Base-by-base conservation (phyloP, 2,797 vertebrate genomes). In the Periophthalmus magnuspinnatus region DNA sequence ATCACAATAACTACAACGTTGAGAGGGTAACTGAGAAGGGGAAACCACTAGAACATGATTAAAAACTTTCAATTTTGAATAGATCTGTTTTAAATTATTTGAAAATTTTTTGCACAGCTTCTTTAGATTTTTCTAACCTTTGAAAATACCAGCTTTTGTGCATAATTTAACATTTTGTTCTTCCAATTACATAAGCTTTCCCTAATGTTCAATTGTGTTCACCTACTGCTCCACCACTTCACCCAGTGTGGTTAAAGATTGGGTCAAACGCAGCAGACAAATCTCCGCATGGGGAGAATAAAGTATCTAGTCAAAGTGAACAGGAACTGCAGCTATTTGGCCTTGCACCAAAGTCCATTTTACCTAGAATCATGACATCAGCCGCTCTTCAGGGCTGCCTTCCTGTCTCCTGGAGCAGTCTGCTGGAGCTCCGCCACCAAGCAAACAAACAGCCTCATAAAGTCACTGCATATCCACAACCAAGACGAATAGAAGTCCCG, bases 401-500 rank as follows among this genome's bases (percentile, higher is more conserved):
- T 88, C 84, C 86, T 78, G 79, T 83, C 86, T 79, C 82, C 82
- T 75, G 70, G 66, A 50, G 74, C 36, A 66, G 81, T 83, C 74
- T 79, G 79, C 79, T 81, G 84, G 81, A 68, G 65, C 21, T 19
- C 17, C 5, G 65, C 62, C 17, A 10, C 67, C 64, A 67, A 65
- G 47, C 70, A 71, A 60, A 71, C 67, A 78, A 36, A 69, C 19
- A 59, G 50, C 58, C 52, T 57, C 64, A 50, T 55, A 50, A 52
- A 64, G 50, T 34, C 41, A 47, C 58, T 5, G 58, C 8, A 58
- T 7, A 17, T 58, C 56, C 56, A 32, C 45, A 28, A 22, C n/a
- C 19, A 45, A 62, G 60, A 62, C 13, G 13, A 24, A 62, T 22
- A 21, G 36, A 22, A 6, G 60, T 62, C 60, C 60, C n/a, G 21